Evolutionary conservation across 2,888 invertebrate species (phyloP).

Genomic region (Embidobia sp.): DNA sequence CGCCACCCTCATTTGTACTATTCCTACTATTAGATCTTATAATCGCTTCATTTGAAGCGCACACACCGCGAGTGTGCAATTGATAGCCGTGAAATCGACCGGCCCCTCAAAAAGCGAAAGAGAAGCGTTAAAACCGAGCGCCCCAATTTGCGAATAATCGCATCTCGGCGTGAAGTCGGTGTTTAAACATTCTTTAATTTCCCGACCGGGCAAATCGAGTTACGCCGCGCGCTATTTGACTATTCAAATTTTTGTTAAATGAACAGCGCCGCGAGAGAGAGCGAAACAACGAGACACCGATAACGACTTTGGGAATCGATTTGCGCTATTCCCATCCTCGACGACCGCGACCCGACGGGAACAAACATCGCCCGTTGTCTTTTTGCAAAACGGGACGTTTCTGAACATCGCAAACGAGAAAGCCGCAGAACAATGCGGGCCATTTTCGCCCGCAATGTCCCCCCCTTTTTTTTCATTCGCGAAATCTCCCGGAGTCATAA

Average conservation of each 20-base stretch:
- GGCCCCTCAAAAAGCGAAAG: too few relatives aligned
- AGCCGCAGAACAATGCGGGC: too few relatives aligned
- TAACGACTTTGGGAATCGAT: slow-evolving; percentile 40
- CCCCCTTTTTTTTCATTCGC: background rate
- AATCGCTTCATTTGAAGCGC: too few relatives aligned
- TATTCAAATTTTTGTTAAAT: slow-evolving; percentile 27
- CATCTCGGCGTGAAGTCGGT: background rate
- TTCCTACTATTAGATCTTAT: too few relatives aligned
- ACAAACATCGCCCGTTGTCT: slow-evolving; percentile 2
- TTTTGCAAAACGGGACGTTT: background rate
- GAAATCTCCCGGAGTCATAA: slow-evolving; percentile 12
- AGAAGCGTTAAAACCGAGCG: too few relatives aligned
- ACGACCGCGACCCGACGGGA: background rate
- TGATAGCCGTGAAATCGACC: too few relatives aligned
- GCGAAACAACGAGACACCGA: slow-evolving; percentile 34
- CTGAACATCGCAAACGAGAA: slow-evolving; percentile 2
- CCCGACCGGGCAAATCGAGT: slow-evolving; percentile 7
- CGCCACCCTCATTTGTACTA: too few relatives aligned
- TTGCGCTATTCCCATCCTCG: slow-evolving; percentile 25
- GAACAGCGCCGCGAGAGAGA: slow-evolving; percentile 17
- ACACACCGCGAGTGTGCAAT: too few relatives aligned
- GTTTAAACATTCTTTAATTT: slow-evolving; percentile 21
- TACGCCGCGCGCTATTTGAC: slow-evolving; percentile 15
- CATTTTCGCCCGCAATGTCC: too few relatives aligned
- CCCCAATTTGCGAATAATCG: background rate